Base-by-base conservation (phyloP, 2,113 vertebrate species). In the Cebidichthys violaceus region DNA sequence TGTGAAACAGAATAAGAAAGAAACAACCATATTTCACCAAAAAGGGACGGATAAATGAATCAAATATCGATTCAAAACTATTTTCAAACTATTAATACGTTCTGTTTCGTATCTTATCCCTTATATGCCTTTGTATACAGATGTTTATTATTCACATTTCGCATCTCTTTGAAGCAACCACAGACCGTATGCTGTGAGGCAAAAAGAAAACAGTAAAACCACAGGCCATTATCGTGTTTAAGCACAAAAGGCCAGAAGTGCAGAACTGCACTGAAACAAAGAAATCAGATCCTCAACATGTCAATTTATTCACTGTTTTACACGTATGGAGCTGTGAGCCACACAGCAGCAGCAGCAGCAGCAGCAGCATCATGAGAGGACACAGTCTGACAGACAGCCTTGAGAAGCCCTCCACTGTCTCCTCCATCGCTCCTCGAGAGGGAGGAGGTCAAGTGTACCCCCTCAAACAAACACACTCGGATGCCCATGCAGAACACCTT, bases 401-500 rank as follows among this genome's bases (percentile, higher is more conserved):
- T 85, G 92, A 95, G 92, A 81, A 92, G 92, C 94, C 93, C 93
- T 94, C 92, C 86, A 90, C 85, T 75, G 82, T 93, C 92, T 94
- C 92, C 89, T 92, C 90, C 89, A 86, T 86, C 65, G 81, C 88
- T 92, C 89, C 91, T 93, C 75, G 74, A 95, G 92, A 93, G 92
- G 92, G 92, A 88, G 90, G 93, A 90, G 93, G 93, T 95, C 95
- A 95, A 95, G 94, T 94, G 92, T 79, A 47, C 85, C 91, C 92
- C 92, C 92, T 92, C 94, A 91, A 93, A 87, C 90, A 92, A 93
- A 91, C 86, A 90, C 92, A 87, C 90, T 90, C 83, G 61, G 84
- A 92, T 94, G 91, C 91, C 93, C 90, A 93, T 94, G 95, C 93
- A 94, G 93, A 94, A 90, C 91, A 91, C 89, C 93, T 91, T 86